Percentiles rank a stretch among this genome's conserved stretches.
Evolutionary conservation across 2,113 vertebrate genomes (phyloP).

Genomic region (Tinamus guttatus): DNA sequence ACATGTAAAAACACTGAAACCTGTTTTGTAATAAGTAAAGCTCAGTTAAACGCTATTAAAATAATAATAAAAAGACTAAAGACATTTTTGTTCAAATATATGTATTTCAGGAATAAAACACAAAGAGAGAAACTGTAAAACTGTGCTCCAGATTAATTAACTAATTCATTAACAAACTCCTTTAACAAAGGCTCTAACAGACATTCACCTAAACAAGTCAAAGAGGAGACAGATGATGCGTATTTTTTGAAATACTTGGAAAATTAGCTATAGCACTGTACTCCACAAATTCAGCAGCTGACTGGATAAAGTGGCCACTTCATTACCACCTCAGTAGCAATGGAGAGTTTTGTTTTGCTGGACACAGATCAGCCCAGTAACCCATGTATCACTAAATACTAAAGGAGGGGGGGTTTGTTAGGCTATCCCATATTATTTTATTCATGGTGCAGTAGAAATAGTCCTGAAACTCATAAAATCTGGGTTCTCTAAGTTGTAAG

Average conservation of each 20-base stretch:
- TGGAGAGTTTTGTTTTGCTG: neutral
- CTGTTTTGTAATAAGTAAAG: neutral
- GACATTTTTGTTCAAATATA: neutral
- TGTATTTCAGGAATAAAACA: neutral
- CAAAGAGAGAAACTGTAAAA: neutral
- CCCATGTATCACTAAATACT: neutral
- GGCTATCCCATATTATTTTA: neutral
- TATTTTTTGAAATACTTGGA: neutral
- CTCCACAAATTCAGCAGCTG: neutral
- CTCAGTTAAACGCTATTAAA: neutral
- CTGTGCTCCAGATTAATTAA: rapidly evolving
- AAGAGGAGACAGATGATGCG: neutral
- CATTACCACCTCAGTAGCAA: neutral
- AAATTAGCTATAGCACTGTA: neutral
- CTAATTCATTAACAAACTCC: rapidly evolving
- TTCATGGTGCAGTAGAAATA: neutral
- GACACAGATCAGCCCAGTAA: neutral
- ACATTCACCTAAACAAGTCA: too few species aligned
- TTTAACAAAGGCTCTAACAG: neutral
- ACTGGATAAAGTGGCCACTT: neutral
- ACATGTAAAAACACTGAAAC: rapidly evolving
- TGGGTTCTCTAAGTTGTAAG: neutral
- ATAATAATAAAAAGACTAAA: neutral
- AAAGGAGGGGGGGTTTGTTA: neutral
- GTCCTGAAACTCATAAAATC: neutral